phyloP scores from a whole-genome alignment of 2,797 vertebrate genomes.

The Amniataba percoides region DNA sequence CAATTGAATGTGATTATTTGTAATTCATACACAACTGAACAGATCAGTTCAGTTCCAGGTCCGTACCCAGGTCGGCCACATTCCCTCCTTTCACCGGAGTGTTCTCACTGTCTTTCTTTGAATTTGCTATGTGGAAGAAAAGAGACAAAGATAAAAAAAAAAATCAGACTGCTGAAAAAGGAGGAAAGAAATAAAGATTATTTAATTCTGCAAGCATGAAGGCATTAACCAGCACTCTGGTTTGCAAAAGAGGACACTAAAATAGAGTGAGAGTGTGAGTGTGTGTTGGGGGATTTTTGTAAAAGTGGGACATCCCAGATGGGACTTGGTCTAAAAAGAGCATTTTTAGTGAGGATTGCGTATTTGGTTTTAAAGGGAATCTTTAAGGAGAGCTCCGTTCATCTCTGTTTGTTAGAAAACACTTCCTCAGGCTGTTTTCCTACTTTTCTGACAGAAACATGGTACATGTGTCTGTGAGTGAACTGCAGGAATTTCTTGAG shows the following conservation, averaged over 20 bases:
- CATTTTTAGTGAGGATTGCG: conserved; percentile 23
- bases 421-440: conserved; percentile 7
- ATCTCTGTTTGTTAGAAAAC: neutral
- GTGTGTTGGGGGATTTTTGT: conserved; percentile 4
- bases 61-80: conserved; percentile 92
- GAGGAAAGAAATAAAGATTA: conserved; percentile 1
- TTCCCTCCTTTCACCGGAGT: conserved; percentile 95
- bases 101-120: conserved; percentile 96
- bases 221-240: conserved; percentile 39
- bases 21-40: conserved; percentile 9
- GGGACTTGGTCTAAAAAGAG: conserved; percentile 62
- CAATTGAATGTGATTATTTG: neutral
- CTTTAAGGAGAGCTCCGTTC: neutral
- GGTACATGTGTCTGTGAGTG: neutral
- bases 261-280: conserved; percentile 15
- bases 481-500: neutral
- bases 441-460: conserved; percentile 3
- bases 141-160: conserved; percentile 20
- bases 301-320: conserved; percentile 64
- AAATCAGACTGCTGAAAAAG: neutral
- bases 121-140: conserved; percentile 86
- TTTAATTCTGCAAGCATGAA: conserved; percentile 29
- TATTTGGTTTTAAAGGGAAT: conserved; percentile 42
- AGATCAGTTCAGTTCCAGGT: neutral
- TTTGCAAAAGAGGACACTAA: conserved; percentile 39